Base-by-base conservation (phyloP, 2,113 vertebrate species). In the Trichomycterus rosablanca region DNA sequence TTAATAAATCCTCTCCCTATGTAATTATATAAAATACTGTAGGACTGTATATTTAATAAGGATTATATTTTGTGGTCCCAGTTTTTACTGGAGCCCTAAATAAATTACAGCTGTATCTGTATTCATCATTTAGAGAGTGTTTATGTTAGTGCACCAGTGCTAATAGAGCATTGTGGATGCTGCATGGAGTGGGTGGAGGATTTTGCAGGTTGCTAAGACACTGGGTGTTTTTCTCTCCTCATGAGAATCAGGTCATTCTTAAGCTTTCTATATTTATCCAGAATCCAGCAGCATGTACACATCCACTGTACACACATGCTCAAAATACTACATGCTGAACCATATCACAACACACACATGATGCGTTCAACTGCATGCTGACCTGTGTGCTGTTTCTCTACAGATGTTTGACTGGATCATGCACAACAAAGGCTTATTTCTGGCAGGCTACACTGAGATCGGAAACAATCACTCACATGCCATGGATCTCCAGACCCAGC, bases 401-500 rank as follows among this genome's bases (percentile, higher is more conserved):
- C 83, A 99, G 96, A 99, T 99, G 95, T 99, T 99, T 81, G 96
- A 99, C 88, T 99, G 96, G 96, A 97, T 99, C 88, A 91, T 95
- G 84, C 95, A 99, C 90, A 99, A 99, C 87, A 99, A 99, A 84
- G 93, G 94, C 75, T 90, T 99, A 76, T 99, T 99, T 83, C 85
- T 99, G 81, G 96, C 95, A 67, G 92, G 90, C 82, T 99, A 99
- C 84, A 98, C 96, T 0, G 96, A 99, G 80, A 99, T 99, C 0
- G 96, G 96, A 72, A 94, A 93, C 84, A 97, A 92, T 84, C 94
- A 99, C 60, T 92, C 93, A 8, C 95, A 98, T 0, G 92, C 96
- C 0, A 86, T 93, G 81, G 96, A 99, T 78, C 93, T 99, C 74
- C 96, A 99, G 84, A 98, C 96, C 24, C 96, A 99, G 83, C 96